Evolutionary conservation across 1,140 invertebrate genomes (phyloP), one percentile per base, ranked within the genome.

Genomic region (Sarcophaga peregrina): DNA sequence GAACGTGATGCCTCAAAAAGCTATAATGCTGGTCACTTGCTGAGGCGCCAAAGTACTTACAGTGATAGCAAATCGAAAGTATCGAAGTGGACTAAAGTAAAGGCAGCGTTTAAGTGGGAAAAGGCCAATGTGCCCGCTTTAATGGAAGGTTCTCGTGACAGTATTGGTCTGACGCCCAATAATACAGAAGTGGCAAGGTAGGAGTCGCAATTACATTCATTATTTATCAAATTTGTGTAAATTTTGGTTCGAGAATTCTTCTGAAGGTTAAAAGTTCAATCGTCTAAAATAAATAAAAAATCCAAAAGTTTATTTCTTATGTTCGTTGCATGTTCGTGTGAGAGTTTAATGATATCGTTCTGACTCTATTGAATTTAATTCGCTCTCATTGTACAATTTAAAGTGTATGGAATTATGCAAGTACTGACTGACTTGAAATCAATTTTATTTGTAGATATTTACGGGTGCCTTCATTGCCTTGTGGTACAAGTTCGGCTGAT

Each of bases 21-120:
- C 52, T 47, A 48, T 10, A 82, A 74, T 25, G 83, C 87, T 4
- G 87, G 85, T 0, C 87, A 89, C n/a, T 83, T 86, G n/a, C 76
- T 86, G 47, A 86, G 90, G 0, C 86, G 89, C 3, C 89, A 89
- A 81, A 90, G 87, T 84, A 89, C 87, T 8, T 89, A 88, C 83
- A 87, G 85, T 72, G 88, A 90, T 80, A 88, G 87, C 82, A 90
- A 90, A 84, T 87, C 87, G 17, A 90, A 90, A 82, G 90, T 90
- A 9, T 96, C 95, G 0, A 95, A 96, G 86, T 96, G 95, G 95
- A 96, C 94, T 3, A 94, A 94, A 88, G 95, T 96, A 9, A 96
- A 96, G 90, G 95, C 95, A 25, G 95, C 95, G 11, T 95, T 96
- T 84, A 94, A 94, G 86, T 96, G 93, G 94, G 94, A 95, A 85